Conservation (phyloP, 2,113 vertebrate species). For the Cryptoleucopteryx plumbea region DNA sequence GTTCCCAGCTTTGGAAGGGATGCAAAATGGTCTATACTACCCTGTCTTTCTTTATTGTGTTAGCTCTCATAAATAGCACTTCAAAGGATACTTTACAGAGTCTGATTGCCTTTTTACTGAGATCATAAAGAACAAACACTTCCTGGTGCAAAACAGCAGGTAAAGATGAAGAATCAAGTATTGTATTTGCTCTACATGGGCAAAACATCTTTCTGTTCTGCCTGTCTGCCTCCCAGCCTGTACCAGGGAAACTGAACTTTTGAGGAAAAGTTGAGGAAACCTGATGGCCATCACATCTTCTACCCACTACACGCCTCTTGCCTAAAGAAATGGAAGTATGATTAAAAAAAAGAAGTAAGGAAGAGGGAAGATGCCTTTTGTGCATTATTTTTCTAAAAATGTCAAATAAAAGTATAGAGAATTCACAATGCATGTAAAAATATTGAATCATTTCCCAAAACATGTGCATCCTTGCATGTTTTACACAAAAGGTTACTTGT, state of each 20-base stretch:
- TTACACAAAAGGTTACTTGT: background rate
- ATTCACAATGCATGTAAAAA: background rate
- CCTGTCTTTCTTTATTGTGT: background rate
- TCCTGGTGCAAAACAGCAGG: background rate
- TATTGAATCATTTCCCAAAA: background rate
- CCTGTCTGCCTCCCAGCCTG: background rate
- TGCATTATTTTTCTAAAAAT: background rate
- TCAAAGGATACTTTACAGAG: background rate
- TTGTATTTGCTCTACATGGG: background rate
- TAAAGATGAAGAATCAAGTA: background rate
- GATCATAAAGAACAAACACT: background rate
- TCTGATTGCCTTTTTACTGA: background rate
- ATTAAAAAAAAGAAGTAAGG: background rate
- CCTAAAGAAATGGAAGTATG: background rate
- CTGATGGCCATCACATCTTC: background rate
- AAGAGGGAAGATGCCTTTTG: background rate
- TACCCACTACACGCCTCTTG: rapidly evolving
- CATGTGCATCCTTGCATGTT: background rate
- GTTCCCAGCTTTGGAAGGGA: background rate
- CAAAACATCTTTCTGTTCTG: background rate
- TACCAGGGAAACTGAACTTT: background rate
- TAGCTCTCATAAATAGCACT: background rate
- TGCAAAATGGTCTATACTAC: background rate
- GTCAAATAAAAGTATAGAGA: background rate
- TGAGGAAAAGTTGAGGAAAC: background rate